Conservation (phyloP, 2,797 vertebrate species). For the Enteromius afrohamiltoni region DNA sequence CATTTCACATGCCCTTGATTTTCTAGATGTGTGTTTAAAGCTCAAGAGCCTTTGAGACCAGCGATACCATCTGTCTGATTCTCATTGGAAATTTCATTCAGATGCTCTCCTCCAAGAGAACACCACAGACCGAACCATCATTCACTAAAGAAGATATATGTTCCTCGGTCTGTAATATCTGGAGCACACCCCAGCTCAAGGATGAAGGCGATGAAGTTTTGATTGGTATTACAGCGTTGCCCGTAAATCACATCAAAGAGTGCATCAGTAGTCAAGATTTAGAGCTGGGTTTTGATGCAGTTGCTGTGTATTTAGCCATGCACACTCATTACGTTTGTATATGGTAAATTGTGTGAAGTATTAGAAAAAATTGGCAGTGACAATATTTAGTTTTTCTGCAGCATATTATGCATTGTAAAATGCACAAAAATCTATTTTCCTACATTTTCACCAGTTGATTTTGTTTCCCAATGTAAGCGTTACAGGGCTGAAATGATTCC, state of each 20-base stretch:
- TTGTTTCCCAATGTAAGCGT: not conserved
- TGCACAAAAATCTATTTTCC: not conserved
- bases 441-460: not conserved
- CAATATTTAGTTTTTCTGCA: not conserved
- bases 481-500: too few species aligned
- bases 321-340: not conserved
- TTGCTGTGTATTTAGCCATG: not conserved
- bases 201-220: conserved; percentile 40
- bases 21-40: conserved; percentile 42
- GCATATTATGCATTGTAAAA: not conserved
- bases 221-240: conserved; percentile 7
- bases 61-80: conserved; percentile 36
- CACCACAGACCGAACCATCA: conserved; percentile 30
- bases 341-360: not conserved
- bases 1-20: conserved; percentile 25
- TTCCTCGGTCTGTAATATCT: conserved; percentile 17
- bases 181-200: conserved; percentile 41
- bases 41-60: conserved; percentile 38
- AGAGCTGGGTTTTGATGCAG: not conserved
- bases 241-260: conserved; percentile 37
- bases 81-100: conserved; percentile 51
- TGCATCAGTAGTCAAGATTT: not conserved
- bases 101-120: conserved; percentile 26
- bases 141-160: conserved; percentile 54
- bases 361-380: not conserved